Conservation (phyloP, 2,888 invertebrate species). For the Netelia virgata region DNA sequence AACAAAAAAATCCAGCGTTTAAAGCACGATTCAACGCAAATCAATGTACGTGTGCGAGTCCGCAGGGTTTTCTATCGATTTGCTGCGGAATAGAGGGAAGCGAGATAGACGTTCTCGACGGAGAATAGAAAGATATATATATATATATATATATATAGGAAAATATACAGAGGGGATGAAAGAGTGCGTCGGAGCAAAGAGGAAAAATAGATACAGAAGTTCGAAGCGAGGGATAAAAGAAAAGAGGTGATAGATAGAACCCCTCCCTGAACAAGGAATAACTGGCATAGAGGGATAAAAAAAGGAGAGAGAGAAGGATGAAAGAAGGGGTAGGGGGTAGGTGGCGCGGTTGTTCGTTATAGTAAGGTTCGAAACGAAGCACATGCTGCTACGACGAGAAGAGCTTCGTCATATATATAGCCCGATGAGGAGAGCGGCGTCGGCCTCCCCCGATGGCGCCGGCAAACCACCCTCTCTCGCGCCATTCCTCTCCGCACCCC, state of each 20-base stretch:
- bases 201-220: slow-evolving; percentile 6
- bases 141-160: slow-evolving; percentile 3
- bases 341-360: slow-evolving; percentile 38
- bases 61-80: slow-evolving; percentile 78
- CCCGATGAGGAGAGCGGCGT: slow-evolving; percentile 44
- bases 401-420: slow-evolving; percentile 5
- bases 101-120: slow-evolving; percentile 74
- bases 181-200: slow-evolving; percentile 2
- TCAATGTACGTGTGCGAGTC: slow-evolving; percentile 14
- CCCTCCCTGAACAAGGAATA: slow-evolving; percentile 57
- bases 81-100: slow-evolving; percentile 72
- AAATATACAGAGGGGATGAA: slow-evolving; percentile 15
- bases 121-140: slow-evolving; percentile 62
- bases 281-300: not conserved
- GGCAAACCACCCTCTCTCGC: slow-evolving; percentile 55
- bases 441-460: slow-evolving; percentile 63
- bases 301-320: slow-evolving; percentile 3
- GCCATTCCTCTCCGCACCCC: slow-evolving; percentile 52
- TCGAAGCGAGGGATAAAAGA: slow-evolving; percentile 5
- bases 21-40: slow-evolving; percentile 14
- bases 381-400: slow-evolving; percentile 49
- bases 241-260: slow-evolving; percentile 5
- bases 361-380: slow-evolving; percentile 51
- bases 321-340: slow-evolving; percentile 5
- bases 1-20: not conserved